phyloP scores from a whole-genome alignment of 2,888 invertebrate species.

The Zhuqinia jingwanae region DNA sequence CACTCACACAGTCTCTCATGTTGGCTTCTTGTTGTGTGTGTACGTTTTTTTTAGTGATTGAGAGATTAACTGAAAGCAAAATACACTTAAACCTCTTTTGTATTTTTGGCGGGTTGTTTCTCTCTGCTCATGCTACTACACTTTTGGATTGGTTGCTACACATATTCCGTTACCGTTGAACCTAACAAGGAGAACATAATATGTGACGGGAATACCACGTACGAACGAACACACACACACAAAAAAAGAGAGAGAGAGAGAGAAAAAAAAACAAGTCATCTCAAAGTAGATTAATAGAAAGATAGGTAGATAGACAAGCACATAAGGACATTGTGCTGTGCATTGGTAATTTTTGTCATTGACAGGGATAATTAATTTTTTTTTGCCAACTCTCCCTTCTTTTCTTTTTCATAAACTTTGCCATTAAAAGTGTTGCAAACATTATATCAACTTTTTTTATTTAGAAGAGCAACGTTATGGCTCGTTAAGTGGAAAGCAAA shows the following conservation, averaged over 20 bases:
- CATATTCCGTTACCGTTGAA: no score
- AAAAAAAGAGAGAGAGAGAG: slow-evolving; percentile 6
- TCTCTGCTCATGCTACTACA: slow-evolving; percentile 7
- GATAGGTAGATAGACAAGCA: slow-evolving; percentile 9
- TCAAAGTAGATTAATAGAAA: background rate
- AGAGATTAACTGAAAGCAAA: slow-evolving; percentile 58
- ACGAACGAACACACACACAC: background rate
- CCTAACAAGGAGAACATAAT: slow-evolving; percentile 26
- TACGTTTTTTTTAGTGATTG: slow-evolving; percentile 48
- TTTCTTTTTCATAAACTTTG: slow-evolving; percentile 19
- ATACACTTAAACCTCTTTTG: slow-evolving; percentile 54
- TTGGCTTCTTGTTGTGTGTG: background rate
- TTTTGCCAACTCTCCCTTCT: background rate
- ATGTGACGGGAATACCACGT: slow-evolving; percentile 25
- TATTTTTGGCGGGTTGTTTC: slow-evolving; percentile 28
- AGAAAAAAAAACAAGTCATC: no score
- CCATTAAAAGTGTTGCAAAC: slow-evolving; percentile 9
- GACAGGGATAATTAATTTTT: slow-evolving; percentile 8
- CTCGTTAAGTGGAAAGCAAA: slow-evolving; percentile 22
- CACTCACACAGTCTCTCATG: background rate
- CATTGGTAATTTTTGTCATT: slow-evolving; percentile 34
- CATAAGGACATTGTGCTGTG: background rate
- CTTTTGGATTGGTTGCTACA: no score
- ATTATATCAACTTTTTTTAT: background rate
- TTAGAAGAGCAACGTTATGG: slow-evolving; percentile 18